A percentile compares a stretch with the other conserved stretches of the same genome.
phyloP scores from a whole-genome alignment of 2,797 vertebrate species.

The Zonotrichia albicollis region DNA sequence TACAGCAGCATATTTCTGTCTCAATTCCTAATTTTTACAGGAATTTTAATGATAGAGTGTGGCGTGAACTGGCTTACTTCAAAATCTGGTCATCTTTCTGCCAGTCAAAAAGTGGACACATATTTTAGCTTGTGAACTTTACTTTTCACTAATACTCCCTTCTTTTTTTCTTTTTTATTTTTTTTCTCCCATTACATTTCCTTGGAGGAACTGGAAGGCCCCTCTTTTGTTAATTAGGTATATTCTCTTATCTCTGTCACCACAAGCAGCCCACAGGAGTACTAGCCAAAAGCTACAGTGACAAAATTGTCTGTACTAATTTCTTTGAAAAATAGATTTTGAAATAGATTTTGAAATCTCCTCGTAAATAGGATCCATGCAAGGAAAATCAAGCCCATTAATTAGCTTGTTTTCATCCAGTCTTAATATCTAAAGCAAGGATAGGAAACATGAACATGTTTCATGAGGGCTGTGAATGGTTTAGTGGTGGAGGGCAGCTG shows the following conservation, averaged over 20 bases:
- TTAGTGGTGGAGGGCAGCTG: neutral
- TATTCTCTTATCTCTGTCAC: neutral
- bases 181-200: neutral
- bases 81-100: neutral
- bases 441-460: neutral
- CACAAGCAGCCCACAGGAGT: fast-evolving
- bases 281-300: neutral
- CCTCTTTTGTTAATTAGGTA: neutral
- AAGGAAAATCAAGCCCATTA: neutral
- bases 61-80: neutral
- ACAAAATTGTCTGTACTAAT: neutral
- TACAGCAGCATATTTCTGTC: neutral
- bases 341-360: neutral
- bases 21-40: neutral
- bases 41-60: neutral
- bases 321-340: neutral
- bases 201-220: neutral
- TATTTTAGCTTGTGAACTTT: neutral
- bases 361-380: neutral
- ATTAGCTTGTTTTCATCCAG: neutral
- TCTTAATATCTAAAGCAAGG: neutral
- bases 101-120: neutral
- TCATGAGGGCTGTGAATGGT: fast-evolving
- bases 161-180: fast-evolving
- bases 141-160: neutral